Base-by-base conservation (phyloP, 2,113 vertebrate species). In the Larimichthys polyactis region DNA sequence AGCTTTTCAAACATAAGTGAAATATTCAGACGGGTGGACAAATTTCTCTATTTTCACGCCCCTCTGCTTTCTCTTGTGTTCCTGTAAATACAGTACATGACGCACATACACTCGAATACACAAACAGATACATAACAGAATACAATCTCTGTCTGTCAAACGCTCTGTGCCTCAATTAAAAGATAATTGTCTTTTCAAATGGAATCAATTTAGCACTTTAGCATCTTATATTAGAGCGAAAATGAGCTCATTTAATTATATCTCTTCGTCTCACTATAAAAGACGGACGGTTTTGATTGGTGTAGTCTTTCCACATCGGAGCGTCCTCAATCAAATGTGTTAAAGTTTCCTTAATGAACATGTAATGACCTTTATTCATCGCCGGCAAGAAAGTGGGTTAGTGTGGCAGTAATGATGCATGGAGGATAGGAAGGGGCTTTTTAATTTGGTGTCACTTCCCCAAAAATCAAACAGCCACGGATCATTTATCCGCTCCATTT, bases 151-250 rank as follows among this genome's bases (percentile, higher is more conserved):
- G 29, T 54, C 44, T n/a, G 7, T 36, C 3, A 49, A 29, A 24
- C 16, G 6, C 74, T 60, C 32, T 59, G 59, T 40, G 9, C 43
- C 70, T 70, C 52, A 66, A 74, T 86, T 76, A 79, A 48, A 68
- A 55, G 15, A n/a, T 19, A 79, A 76, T 79, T 74, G 86, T 77
- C 67, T 78, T 54, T 75, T 68, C 70, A 59, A 63, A 85, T 69
- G 70, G 73, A 70, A 52, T 69, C 64, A 75, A 76, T 76, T 84
- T 32, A 71, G 32, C 74, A 15, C 57, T 51, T 82, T 20, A 63
- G 40, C 54, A 11, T 76, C 46, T 67, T 40, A 12, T 57, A 49
- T 29, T 43, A 15, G 58, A 44, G 24, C 1, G 64, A 78, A 63
- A 76, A 77, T 63, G 8, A 67, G 46, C 22, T 43, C 17, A 11